These are phyloP conservation scores for Volucella bombylans DNA, from an alignment of 2,888 invertebrate genomes.

Conservation along the genomic window DNA sequence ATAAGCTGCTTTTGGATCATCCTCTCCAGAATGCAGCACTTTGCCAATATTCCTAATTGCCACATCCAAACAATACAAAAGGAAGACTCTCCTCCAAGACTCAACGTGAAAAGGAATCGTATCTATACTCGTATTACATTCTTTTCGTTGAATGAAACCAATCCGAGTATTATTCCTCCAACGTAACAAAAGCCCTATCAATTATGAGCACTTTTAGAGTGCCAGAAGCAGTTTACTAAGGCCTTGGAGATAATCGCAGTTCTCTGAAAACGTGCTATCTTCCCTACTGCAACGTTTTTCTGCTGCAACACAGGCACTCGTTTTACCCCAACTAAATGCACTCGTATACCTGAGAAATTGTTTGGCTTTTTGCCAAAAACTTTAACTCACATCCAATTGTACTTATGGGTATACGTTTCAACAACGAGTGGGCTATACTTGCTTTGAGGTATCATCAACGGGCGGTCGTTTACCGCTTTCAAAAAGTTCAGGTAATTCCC, in stretches of 20 bases:
- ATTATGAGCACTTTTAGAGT: conserved; percentile 8
- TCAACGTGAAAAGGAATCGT: conserved; percentile 16
- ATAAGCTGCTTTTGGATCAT: not conserved
- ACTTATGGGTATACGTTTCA: conserved; percentile 7
- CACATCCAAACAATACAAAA: not conserved
- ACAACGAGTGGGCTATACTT: not conserved
- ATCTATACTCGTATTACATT: not conserved
- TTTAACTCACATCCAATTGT: conserved; percentile 9
- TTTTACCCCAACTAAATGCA: conserved; percentile 8
- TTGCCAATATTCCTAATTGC: conserved; percentile 6
- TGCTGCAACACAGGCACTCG: too few species aligned
- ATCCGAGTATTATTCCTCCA: not conserved
- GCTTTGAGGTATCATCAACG: not conserved
- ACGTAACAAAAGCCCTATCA: conserved; percentile 14
- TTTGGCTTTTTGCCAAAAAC: conserved; percentile 28
- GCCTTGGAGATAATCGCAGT: not conserved
- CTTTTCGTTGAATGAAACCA: conserved; percentile 26
- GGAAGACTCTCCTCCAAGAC: not conserved
- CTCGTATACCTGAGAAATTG: not conserved
- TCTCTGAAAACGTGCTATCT: not conserved
- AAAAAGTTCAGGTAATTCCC: conserved; percentile 2
- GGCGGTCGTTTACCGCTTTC: not conserved
- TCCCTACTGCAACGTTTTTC: conserved; percentile 1
- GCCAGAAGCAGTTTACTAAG: conserved; percentile 2
- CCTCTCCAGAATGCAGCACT: not conserved